These are phyloP conservation scores for Mola mola DNA, from an alignment of 2,113 vertebrate species.

Conservation along the genomic window DNA sequence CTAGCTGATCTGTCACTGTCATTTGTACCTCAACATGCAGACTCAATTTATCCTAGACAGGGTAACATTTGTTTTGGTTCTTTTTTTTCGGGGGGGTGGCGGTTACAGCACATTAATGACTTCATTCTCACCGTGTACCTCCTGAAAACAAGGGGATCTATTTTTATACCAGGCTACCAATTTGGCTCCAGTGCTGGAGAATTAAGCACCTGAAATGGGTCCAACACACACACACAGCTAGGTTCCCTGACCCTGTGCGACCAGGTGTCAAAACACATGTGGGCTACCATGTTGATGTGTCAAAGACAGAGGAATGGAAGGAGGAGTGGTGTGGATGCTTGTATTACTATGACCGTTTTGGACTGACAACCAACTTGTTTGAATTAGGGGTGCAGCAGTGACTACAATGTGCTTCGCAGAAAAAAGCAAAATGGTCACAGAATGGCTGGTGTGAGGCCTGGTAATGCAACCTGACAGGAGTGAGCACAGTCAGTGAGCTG, in stretches of 20 bases:
- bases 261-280: constrained; percentile 6
- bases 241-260: constrained; percentile 10
- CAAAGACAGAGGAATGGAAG: neutral
- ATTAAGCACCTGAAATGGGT: neutral
- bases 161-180: constrained; percentile 69
- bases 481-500: constrained; percentile 76
- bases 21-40: too few relatives aligned
- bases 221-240: constrained; percentile 30
- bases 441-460: constrained; percentile 36
- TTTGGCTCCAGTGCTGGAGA: constrained; percentile 50
- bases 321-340: constrained; percentile 2
- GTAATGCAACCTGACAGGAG: constrained; percentile 79
- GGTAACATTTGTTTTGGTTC: too few relatives aligned
- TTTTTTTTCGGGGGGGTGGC: too few relatives aligned
- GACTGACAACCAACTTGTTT: too few relatives aligned
- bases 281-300: neutral
- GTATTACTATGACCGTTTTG: constrained; percentile 9
- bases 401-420: constrained; percentile 24
- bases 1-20: too few relatives aligned
- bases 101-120: too few relatives aligned
- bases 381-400: constrained; percentile 19
- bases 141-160: constrained; percentile 69
- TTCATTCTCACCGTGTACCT: constrained; percentile 73
- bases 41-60: too few relatives aligned
- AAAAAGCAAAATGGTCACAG: constrained; percentile 22